Conservation (phyloP, 2,888 invertebrate genomes). For the Lymantria monacha region DNA sequence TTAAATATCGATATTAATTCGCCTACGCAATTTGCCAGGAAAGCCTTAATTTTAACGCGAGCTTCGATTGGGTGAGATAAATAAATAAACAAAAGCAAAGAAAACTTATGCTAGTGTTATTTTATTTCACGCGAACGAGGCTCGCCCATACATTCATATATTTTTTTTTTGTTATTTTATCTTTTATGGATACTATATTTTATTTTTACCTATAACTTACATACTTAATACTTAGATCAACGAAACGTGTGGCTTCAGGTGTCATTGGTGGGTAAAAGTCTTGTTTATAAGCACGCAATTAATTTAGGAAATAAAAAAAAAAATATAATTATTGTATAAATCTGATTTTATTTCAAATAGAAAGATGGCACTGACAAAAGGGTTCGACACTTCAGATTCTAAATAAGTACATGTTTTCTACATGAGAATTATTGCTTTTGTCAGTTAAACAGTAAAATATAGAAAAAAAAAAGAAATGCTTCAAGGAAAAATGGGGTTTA, state of each 20-base stretch:
- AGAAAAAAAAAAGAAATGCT: conserved; percentile 37
- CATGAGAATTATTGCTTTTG: conserved; percentile 40
- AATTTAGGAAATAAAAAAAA: conserved; percentile 30
- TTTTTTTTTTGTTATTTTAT: conserved; percentile 47
- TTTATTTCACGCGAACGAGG: conserved; percentile 66
- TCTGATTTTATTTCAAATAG: conserved; percentile 34
- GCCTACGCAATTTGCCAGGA: conserved; percentile 64
- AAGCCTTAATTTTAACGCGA: conserved; percentile 67
- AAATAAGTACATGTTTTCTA: conserved; percentile 39
- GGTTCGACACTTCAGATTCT: conserved; percentile 35
- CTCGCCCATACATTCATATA: conserved; percentile 58
- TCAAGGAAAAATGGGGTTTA: conserved; percentile 28
- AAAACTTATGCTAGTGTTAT: conserved; percentile 42
- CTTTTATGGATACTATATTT: conserved; percentile 62
- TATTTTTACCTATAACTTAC: conserved; percentile 76
- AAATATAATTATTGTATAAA: conserved; percentile 33
- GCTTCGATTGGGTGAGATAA: conserved; percentile 68
- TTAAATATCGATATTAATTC: conserved; percentile 37
- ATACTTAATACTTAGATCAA: conserved; percentile 78
- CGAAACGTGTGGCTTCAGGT: conserved; percentile 76
- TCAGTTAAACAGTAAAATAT: conserved; percentile 38
- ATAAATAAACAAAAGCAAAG: conserved; percentile 40
- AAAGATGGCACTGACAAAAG: conserved; percentile 57
- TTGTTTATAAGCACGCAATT: conserved; percentile 67
- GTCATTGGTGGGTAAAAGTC: conserved; percentile 77